Base-by-base conservation (phyloP, 2,888 invertebrate species). In the Stictocephala bisonia region DNA sequence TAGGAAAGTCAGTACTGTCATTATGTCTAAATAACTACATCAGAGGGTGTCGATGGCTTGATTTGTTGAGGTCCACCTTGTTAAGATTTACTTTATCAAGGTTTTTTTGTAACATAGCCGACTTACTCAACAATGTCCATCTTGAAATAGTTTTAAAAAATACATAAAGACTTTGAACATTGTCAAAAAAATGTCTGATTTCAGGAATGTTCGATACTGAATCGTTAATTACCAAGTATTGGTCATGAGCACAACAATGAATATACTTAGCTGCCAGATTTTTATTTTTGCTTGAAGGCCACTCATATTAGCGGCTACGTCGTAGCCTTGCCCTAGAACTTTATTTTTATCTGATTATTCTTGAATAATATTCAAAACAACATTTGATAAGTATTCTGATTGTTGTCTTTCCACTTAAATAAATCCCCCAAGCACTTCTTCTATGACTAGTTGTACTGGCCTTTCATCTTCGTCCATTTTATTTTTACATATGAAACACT, bases 1-100 rank as follows among this genome's bases (percentile, higher is more conserved):
- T n/a, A n/a, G n/a, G n/a, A 35, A 53, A 53, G 24, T 18, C 18
- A 53, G 53, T 20, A 53, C 11, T 53, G 11, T 53, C 53, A 53
- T 53, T 20, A 22, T 53, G 20, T 53, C 18, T 18, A 53, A 11
- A 53, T 53, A 53, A 53, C 53, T 22, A 26, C 24, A n/a, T 18
- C 53, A 22, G 20, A 53, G 27, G 18, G 53, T 18, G 53, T 26
- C 53, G 18, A 53, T 53, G 18, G 53, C 18, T 53, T 53, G 53
- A 22, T 53, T 53, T 53, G 9, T 35, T 35, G 35, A 35, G 35
- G 9, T 35, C 35, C 13, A 35, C 35, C 35, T 35, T 35, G 35
- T 35, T 35, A 11, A 11, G 11, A 7, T 11, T 35, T 11, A 11
- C 27, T 53, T 53, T 26, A 11, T 53, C 18, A 22, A 53, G 24